Evolutionary conservation across 2,113 vertebrate genomes (phyloP), one percentile per base, ranked within the genome.

Genomic region (Rhynchopsitta pachyrhyncha): DNA sequence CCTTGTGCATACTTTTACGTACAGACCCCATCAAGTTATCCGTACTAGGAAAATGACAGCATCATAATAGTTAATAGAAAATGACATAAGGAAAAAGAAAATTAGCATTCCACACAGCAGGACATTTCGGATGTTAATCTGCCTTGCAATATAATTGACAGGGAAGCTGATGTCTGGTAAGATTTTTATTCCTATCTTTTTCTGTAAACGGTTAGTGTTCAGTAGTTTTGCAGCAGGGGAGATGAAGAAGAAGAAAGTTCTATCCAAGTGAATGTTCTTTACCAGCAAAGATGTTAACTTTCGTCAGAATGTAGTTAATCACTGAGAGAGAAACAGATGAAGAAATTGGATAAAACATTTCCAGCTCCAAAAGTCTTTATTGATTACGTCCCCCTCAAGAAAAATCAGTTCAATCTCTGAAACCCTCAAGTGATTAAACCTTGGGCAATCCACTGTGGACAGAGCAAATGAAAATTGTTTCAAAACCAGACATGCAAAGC

Each of bases 281-380:
- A 95, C 80, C 67, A 91, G 86, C 52, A 77, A 94, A 91, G 79
- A 89, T 53, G 75, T 89, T 96, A 93, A 93, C 78, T 92, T 95
- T 91, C 8, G 27, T 96, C 90, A 88, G 88, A 94, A 94, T 71
- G 94, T 90, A 93, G 86, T 96, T 97, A 97, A 97, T 96, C 94
- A 96, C 88, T 63, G 47, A 63, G 71, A 94, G 83, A 93, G 84
- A 87, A 96, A 92, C 63, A 90, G 92, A 84, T 67, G 80, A 95
- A 97, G 90, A 90, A 96, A 97, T 94, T 86, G 91, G 96, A 85
- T 96, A 94, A 97, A 97, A 91, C 91, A 76, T 97, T 94, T 96
- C 82, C 80, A 93, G 80, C 82, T 92, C 88, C 88, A 94, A 91
- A 96, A 95, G 93, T 97, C 90, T 90, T 86, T 95, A 97, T 94